Evolutionary conservation across 2,797 vertebrate genomes (phyloP), one percentile per base, ranked within the genome.

Genomic region (Sebastes flavidus): DNA sequence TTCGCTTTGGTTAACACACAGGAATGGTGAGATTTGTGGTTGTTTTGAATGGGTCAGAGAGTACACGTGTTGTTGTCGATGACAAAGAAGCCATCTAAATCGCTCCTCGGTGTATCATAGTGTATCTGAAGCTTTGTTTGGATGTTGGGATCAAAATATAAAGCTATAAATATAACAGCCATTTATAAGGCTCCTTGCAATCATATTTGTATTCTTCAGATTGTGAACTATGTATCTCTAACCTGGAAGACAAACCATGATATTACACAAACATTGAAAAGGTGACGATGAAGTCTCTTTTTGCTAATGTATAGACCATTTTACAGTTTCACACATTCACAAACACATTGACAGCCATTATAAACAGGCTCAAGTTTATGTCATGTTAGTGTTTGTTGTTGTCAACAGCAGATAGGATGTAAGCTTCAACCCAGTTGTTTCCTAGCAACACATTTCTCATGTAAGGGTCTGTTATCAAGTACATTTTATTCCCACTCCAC

Each of bases 401-500:
- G 71, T 62, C 29, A 75, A 20, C 68, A 66, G 78, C 74, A 70
- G 66, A 85, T 68, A 30, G 78, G 75, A 61, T 71, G 34, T 65
- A 68, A 77, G 60, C 77, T 69, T 77, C 63, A 79, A 78, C 72
- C 62, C 68, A 42, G 76, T 81, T 77, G 87, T 92, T 86, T 81
- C 82, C 82, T 81, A 91, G 88, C 87, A 89, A 88, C 82, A 80
- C 73, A 66, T 72, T 81, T 77, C 27, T 76, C 65, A 52, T 70
- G 54, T 63, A 74, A 72, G 66, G 29, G 66, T 46, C 38, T 72
- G 72, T 77, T 72, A 71, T 81, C 56, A 65, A 72, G 54, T 58
- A 42, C 25, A 60, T 24, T 72, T 62, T 34, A 30, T 72, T 73
- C 14, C 20, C 59, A 32, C 58, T 82, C 46, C 52, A 25, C 20